phyloP scores from a whole-genome alignment of 2,113 vertebrate genomes.

The Pseudonaja textilis region DNA sequence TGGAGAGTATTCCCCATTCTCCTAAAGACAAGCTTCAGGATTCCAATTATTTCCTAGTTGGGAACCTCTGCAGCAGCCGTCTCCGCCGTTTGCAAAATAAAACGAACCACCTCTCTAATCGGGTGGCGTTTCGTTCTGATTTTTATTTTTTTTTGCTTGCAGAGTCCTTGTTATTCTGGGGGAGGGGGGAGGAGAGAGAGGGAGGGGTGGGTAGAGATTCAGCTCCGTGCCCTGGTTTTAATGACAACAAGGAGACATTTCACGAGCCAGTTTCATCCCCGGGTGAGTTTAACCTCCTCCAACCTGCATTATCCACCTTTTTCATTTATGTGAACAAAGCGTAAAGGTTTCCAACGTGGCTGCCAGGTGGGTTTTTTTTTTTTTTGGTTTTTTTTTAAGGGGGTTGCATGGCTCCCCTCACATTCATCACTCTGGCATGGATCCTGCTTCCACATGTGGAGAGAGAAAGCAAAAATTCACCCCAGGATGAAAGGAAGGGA shows the following conservation, averaged over 20 bases:
- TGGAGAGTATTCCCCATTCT: constrained; percentile 19
- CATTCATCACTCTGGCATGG: constrained; percentile 42
- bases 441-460: constrained; percentile 34
- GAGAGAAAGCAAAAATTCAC: neutral
- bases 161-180: constrained; percentile 50
- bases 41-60: constrained; percentile 66
- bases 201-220: constrained; percentile 21
- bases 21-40: constrained; percentile 62
- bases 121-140: constrained; percentile 65
- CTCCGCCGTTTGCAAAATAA: constrained; percentile 50
- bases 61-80: constrained; percentile 70
- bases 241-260: constrained; percentile 55
- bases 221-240: constrained; percentile 61
- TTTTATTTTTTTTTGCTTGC: constrained; percentile 47
- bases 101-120: constrained; percentile 23
- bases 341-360: constrained; percentile 60
- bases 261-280: constrained; percentile 59
- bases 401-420: constrained; percentile 51
- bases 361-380: constrained; percentile 62
- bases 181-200: neutral
- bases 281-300: constrained; percentile 39
- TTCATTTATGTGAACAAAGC: constrained; percentile 58
- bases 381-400: constrained; percentile 31
- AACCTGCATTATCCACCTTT: constrained; percentile 48
- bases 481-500: neutral